Evolutionary conservation across 2,113 vertebrate genomes (phyloP).

Genomic region (Cyprinodon variegatus): DNA sequence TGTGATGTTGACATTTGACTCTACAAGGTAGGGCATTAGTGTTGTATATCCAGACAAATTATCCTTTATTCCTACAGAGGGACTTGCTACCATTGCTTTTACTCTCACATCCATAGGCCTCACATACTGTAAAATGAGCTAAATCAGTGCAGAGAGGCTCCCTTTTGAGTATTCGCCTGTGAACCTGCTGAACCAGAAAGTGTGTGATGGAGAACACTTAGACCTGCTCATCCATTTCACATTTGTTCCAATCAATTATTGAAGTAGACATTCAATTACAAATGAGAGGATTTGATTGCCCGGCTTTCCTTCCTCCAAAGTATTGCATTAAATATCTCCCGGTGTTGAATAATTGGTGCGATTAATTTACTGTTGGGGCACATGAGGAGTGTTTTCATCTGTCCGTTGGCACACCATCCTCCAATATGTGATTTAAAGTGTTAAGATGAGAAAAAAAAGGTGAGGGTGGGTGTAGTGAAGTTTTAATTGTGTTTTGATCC

Average conservation of each 20-base stretch:
- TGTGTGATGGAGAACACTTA: constrained; percentile 84
- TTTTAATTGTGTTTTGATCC: constrained; percentile 83
- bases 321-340: constrained; percentile 79
- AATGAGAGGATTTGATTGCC: constrained; percentile 82
- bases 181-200: constrained; percentile 75
- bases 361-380: constrained; percentile 82
- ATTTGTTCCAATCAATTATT: constrained; percentile 88
- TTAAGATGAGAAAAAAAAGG: constrained; percentile 61
- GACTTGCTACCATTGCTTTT: constrained; percentile 40
- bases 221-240: constrained; percentile 84
- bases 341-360: constrained; percentile 80
- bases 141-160: constrained; percentile 57
- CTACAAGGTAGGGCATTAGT: constrained; percentile 1
- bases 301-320: constrained; percentile 79
- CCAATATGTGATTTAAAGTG: constrained; percentile 77
- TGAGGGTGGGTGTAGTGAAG: constrained; percentile 58
- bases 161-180: constrained; percentile 64
- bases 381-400: constrained; percentile 76
- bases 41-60: constrained; percentile 25
- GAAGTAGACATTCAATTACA: constrained; percentile 85
- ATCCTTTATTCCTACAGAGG: constrained; percentile 29
- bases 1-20: constrained; percentile 49
- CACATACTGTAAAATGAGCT: constrained; percentile 55
- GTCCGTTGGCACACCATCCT: constrained; percentile 69
- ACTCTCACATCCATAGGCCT: constrained; percentile 38